A percentile compares a stretch with the other conserved stretches of the same genome.
Evolutionary conservation across 2,888 invertebrate species (phyloP).

Genomic region (Reticulitermes lucifugus): DNA sequence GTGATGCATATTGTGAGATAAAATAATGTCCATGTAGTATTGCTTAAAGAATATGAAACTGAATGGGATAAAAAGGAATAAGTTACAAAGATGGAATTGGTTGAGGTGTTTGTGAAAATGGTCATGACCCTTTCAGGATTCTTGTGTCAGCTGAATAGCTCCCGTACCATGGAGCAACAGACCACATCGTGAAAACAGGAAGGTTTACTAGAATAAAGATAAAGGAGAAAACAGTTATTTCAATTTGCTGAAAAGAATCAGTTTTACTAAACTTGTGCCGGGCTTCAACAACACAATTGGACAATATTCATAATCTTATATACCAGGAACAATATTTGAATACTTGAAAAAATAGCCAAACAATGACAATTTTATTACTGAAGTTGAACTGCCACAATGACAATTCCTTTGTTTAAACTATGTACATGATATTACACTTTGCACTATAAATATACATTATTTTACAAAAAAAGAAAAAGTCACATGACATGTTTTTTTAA

Average conservation of each 20-base stretch:
- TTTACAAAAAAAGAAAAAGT: conserved; percentile 53
- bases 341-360: conserved; percentile 55
- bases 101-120: too few species aligned
- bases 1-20: too few species aligned
- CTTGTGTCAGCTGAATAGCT: too few species aligned
- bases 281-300: conserved; percentile 43
- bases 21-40: too few species aligned
- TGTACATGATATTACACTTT: conserved; percentile 54
- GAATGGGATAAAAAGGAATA: too few species aligned
- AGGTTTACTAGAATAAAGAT: too few species aligned
- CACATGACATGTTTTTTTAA: conserved; percentile 49
- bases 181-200: too few species aligned
- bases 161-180: too few species aligned
- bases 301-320: conserved; percentile 29
- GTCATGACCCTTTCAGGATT: too few species aligned
- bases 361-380: conserved; percentile 54
- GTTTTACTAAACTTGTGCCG: conserved; percentile 49
- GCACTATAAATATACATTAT: conserved; percentile 54
- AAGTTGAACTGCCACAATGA: conserved; percentile 53
- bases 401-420: conserved; percentile 50
- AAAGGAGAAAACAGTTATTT: neutral
- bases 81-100: too few species aligned
- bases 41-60: too few species aligned
- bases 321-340: conserved; percentile 52
- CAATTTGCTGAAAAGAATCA: conserved; percentile 10